Base-by-base conservation (phyloP, 2,888 invertebrate genomes). In the Branchipolynoe longqiensis region DNA sequence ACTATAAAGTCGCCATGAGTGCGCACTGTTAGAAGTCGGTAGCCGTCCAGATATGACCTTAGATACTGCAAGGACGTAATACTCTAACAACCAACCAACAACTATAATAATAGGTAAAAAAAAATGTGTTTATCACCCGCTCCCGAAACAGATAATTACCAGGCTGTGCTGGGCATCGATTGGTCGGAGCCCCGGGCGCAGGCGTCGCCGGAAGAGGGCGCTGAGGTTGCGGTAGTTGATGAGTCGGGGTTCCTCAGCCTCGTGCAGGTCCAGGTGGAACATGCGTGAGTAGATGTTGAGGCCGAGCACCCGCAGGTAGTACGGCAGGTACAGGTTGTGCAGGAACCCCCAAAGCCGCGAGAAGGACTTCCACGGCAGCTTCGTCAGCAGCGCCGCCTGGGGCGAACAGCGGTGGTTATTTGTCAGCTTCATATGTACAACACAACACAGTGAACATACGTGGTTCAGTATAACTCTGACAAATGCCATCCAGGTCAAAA, bases 321-420 rank as follows among this genome's bases (percentile, higher is more conserved):
- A 94, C 0, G 98, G 98, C 85, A 99, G 93, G 90, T 97, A 93
- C 69, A 95, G 92, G 91, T 95, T 95, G 86, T 98, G 97, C 74
- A 98, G 91, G 94, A 96, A 96, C 31, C 99, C 99, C 97, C 98
- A 98, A 69, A 96, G 94, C 88, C 98, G 95, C 86, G 98, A 98
- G 2, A 98, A 95, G 18, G 96, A 95, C 83, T 98, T 95, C 88
- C 98, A 95, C 0, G 98, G 99, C 90, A 99, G 95, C 84, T 91
- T 91, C 28, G 92, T 89, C 89, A 93, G 92, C 41, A 93, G 86
- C 3, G 88, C 89, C 2, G 92, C 90, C 83, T 83, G 81, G 4
- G n/a, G n/a, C n/a, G n/a, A n/a, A n/a, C n/a, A n/a, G n/a, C n/a
- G n/a, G n/a, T n/a, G n/a, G n/a, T n/a, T n/a, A n/a, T n/a, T n/a